Conservation (phyloP, 1,140 invertebrate genomes). For the Panagrolaimus sp. region DNA sequence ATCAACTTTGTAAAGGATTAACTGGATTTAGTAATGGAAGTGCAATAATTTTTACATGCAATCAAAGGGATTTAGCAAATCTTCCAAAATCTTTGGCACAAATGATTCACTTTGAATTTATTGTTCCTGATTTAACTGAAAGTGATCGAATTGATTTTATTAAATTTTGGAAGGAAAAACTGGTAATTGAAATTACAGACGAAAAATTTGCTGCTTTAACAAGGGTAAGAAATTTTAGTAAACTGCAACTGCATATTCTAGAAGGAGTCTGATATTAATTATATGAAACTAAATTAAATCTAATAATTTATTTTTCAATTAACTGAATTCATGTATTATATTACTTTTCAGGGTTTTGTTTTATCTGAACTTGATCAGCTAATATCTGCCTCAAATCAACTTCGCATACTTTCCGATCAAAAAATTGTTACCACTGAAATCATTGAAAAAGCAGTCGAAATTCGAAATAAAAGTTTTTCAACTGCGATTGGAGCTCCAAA, state of each 20-base stretch:
- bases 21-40: background rate
- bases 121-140: constrained; percentile 28
- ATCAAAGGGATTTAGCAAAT: constrained; percentile 17
- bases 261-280: too few species aligned
- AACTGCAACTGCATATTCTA: too few species aligned
- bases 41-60: constrained; percentile 15
- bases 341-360: constrained; percentile 35
- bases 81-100: constrained; percentile 35
- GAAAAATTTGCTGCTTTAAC: constrained; percentile 25
- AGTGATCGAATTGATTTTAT: constrained; percentile 26
- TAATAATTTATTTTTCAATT: background rate
- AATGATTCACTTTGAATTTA: constrained; percentile 40
- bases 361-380: constrained; percentile 35
- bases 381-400: constrained; percentile 20
- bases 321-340: background rate
- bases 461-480: constrained; percentile 27
- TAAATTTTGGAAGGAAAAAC: constrained; percentile 19
- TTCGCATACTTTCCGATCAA: background rate
- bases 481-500: constrained; percentile 31
- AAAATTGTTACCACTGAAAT: constrained; percentile 10
- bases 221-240: constrained; percentile 25
- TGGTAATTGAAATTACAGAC: background rate
- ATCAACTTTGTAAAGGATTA: constrained; percentile 14
- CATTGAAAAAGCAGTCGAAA: constrained; percentile 33
- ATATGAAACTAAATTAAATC: too few species aligned